Base-by-base conservation (phyloP, 2,113 vertebrate genomes). In the Antechinus stuartii region DNA sequence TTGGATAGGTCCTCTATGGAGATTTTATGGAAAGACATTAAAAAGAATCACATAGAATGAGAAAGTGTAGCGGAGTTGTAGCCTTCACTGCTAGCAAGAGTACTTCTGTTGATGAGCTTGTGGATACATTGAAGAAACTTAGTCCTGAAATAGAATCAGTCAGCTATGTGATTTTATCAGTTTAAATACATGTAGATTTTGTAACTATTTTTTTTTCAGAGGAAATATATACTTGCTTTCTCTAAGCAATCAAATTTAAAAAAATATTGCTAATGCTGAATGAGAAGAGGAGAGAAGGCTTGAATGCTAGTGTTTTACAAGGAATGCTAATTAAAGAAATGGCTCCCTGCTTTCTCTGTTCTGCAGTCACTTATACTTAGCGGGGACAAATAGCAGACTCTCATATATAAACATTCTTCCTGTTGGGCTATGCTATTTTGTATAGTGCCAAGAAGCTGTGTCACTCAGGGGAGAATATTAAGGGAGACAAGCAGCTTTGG, bases 401-500 rank as follows among this genome's bases (percentile, higher is more conserved):
- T 52, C 42, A 0, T 1, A 56, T 2, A 10, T 56, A 19, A 47
- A 25, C 24, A 0, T 42, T n/a, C 9, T 35, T 56, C 35, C 42
- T 3, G 10, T 52, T 35, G 30, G 4, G 16, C 68, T 47, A 35
- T 84, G 68, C 46, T 25, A n/a, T 25, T 42, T 19, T 12, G 12
- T 68, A 89, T 42, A 46, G 50, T n/a, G 14, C 52, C 54, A 54
- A 93, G 50, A 92, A 46, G 24, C 7, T 19, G 1, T 22, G 24
- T 47, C 56, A 23, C 93, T 84, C 49, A 3, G 52, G 92, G 93
- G 61, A 55, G n/a, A 24, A 0, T 5, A 24, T 49, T 91, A 92
- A 93, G 55, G 92, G 35, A 89, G 22, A 46, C 46, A 49, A 61
- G 56, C 53, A 25, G 94, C 91, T 54, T 90, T 76, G 76, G 93